These are phyloP conservation scores for Portevinia maculata DNA, from an alignment of 2,888 invertebrate species.

Conservation along the genomic window DNA sequence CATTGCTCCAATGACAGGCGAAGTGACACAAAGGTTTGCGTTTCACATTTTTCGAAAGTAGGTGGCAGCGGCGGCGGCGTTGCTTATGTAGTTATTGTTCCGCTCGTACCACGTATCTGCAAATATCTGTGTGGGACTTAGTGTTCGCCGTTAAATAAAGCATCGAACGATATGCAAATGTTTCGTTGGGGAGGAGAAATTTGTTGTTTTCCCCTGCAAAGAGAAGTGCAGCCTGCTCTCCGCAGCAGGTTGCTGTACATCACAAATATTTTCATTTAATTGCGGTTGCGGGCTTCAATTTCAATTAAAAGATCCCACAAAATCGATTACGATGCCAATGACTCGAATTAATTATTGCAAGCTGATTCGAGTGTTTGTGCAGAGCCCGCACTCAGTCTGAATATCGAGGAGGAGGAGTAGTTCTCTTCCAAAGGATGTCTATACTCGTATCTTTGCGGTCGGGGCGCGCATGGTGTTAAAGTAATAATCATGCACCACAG, in stretches of 20 bases:
- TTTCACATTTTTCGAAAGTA: conserved; percentile 69
- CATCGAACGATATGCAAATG: conserved; percentile 34
- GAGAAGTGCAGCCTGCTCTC: background rate
- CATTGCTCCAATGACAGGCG: conserved; percentile 43
- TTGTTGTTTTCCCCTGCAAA: conserved; percentile 20
- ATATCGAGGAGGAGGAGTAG: conserved; percentile 23
- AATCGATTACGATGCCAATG: conserved; percentile 69
- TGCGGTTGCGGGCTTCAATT: conserved; percentile 52
- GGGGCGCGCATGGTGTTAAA: conserved; percentile 37
- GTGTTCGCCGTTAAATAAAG: conserved; percentile 35
- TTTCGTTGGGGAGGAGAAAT: conserved; percentile 47
- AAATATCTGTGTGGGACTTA: background rate
- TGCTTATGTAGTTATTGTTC: conserved; percentile 21
- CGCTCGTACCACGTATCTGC: background rate
- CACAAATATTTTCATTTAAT: conserved; percentile 66
- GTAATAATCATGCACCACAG: conserved; percentile 70
- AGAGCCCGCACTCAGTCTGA: background rate
- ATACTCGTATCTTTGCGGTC: conserved; percentile 5
- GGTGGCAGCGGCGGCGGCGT: conserved; percentile 41
- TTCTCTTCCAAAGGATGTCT: conserved; percentile 31
- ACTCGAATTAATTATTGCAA: conserved; percentile 71
- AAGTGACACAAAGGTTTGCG: conserved; percentile 54
- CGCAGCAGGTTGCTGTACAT: conserved; percentile 68
- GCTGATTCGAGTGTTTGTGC: conserved; percentile 13
- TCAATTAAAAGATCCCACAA: conserved; percentile 70